These are phyloP conservation scores for Pholis gunnellus DNA, from an alignment of 2,113 vertebrate species.

Conservation along the genomic window DNA sequence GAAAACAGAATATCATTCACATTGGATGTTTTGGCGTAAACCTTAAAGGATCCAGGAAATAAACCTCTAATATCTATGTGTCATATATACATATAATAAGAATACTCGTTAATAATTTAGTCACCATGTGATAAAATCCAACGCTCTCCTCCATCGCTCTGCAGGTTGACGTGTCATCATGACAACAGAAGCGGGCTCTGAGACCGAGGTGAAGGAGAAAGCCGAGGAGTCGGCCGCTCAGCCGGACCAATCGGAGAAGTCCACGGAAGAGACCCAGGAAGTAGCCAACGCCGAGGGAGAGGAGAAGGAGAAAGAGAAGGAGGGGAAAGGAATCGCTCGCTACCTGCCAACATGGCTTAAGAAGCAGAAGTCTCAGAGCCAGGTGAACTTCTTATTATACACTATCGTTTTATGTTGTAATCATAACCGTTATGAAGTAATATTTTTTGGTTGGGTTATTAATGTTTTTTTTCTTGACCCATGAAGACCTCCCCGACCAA, in stretches of 20 bases:
- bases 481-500: conserved; percentile 74
- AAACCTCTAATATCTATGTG: background rate
- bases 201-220: conserved; percentile 93
- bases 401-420: background rate
- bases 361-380: conserved; percentile 93
- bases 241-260: conserved; percentile 65
- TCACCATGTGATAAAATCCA: background rate
- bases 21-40: background rate
- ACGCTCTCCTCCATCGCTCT: background rate
- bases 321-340: conserved; percentile 93
- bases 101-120: background rate
- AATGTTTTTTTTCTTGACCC: background rate
- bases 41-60: background rate
- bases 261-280: conserved; percentile 79
- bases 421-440: background rate
- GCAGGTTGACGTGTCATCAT: conserved; percentile 88
- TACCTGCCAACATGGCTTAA: conserved; percentile 97
- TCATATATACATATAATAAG: background rate
- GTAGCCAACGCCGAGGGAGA: conserved; percentile 71
- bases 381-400: conserved; percentile 58
- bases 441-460: background rate
- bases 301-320: conserved; percentile 82
- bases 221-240: conserved; percentile 74
- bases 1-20: background rate
- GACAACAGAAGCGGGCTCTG: conserved; percentile 92